These are phyloP conservation scores for Bugula neritina DNA, from an alignment of 2,888 invertebrate species.

Conservation along the genomic window DNA sequence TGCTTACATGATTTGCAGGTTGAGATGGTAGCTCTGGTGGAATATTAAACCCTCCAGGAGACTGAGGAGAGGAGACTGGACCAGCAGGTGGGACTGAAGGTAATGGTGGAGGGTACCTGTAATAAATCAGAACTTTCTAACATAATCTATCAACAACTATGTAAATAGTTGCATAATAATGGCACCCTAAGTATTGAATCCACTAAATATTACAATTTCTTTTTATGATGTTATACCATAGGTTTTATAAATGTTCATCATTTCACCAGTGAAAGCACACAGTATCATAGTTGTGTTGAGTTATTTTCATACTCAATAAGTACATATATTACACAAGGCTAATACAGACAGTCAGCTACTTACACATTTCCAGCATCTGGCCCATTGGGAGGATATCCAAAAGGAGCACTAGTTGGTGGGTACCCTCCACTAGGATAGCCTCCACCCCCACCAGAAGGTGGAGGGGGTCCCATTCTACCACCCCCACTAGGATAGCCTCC, in stretches of 20 bases:
- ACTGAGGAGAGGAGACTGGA: not conserved
- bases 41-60: slow-evolving; percentile 17
- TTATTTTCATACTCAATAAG: not conserved
- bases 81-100: slow-evolving; percentile 4
- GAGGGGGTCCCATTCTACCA: not conserved
- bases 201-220: no score
- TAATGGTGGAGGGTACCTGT: not conserved
- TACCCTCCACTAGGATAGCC: not conserved
- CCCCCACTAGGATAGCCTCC: not conserved
- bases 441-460: not conserved
- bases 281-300: no score
- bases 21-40: not conserved
- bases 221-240: no score
- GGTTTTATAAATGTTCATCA: no score
- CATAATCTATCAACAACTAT: no score
- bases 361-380: not conserved
- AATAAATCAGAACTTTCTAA: no score
- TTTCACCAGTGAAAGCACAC: no score
- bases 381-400: not conserved
- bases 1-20: no score
- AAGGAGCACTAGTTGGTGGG: not conserved
- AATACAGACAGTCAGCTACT: not conserved
- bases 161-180: no score
- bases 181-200: no score
- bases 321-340: not conserved